Conservation (phyloP, 64 coral and sea anemone genomes). For the Montipora cactus region DNA sequence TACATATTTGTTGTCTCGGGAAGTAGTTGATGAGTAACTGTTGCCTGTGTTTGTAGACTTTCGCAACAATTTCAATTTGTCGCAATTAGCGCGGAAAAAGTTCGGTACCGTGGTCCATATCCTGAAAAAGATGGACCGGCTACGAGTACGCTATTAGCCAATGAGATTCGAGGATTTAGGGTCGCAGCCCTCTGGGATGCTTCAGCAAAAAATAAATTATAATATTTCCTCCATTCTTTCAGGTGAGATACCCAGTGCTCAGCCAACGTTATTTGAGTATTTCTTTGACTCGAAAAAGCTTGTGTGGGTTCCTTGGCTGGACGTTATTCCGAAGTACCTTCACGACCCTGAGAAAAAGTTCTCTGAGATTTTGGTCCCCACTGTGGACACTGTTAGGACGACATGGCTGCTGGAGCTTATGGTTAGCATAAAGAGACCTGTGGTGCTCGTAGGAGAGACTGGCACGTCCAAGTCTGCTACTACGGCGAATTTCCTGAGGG, state of each 20-base stretch:
- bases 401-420: constrained; percentile 95
- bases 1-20: too few species aligned
- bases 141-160: too few species aligned
- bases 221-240: not conserved
- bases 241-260: constrained; percentile 92
- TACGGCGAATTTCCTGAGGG: constrained; percentile 86
- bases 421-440: constrained; percentile 91
- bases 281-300: constrained; percentile 91
- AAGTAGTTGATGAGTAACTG: too few species aligned
- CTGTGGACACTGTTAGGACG: constrained; percentile 97
- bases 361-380: constrained; percentile 97
- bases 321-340: constrained; percentile 91
- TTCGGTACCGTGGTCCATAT: too few species aligned
- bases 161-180: too few species aligned
- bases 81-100: too few species aligned
- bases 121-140: too few species aligned
- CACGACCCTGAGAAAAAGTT: constrained; percentile 97
- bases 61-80: too few species aligned
- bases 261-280: constrained; percentile 92
- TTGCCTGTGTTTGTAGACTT: too few species aligned
- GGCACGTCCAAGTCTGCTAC: constrained; percentile 97
- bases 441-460: constrained; percentile 95
- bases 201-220: not conserved
- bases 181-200: not conserved
- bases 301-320: constrained; percentile 94